Evolutionary conservation across 2,113 vertebrate genomes (phyloP).

Genomic region (Anguilla rostrata): DNA sequence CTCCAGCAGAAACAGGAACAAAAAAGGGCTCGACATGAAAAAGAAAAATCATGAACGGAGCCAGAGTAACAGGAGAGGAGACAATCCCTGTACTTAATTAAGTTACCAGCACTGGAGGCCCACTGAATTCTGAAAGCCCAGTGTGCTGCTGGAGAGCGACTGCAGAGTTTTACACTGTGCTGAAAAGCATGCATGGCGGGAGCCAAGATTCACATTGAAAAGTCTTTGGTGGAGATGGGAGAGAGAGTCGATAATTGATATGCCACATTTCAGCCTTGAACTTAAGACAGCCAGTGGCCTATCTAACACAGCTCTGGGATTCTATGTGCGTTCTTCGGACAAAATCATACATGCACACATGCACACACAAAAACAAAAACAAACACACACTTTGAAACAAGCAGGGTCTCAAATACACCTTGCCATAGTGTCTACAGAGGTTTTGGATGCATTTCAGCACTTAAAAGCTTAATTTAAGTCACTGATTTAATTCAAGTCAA

Average conservation of each 20-base stretch:
- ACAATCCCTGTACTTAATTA: slow-evolving; percentile 21
- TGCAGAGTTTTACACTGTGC: not conserved
- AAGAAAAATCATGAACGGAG: not conserved
- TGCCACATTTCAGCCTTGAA: not conserved
- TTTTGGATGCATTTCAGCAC: too few species aligned
- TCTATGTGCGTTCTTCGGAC: not conserved
- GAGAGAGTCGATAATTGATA: not conserved
- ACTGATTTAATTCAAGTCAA: too few species aligned
- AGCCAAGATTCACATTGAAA: not conserved
- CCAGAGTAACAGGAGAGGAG: not conserved
- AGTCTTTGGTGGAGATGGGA: not conserved
- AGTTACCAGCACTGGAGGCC: slow-evolving; percentile 33
- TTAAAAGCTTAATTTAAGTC: too few species aligned
- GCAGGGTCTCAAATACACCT: too few species aligned
- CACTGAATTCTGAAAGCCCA: slow-evolving; percentile 12
- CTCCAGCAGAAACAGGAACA: too few species aligned
- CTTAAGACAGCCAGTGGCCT: not conserved
- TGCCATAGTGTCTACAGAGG: too few species aligned
- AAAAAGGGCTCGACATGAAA: slow-evolving; percentile 13
- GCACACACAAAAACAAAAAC: too few species aligned
- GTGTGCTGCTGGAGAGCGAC: slow-evolving; percentile 6
- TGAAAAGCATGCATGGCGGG: not conserved
- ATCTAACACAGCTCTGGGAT: not conserved
- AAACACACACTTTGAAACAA: too few species aligned
- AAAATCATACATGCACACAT: not conserved